phyloP scores from a whole-genome alignment of 92 coral and sea anemone species.

The Micromussa lordhowensis region DNA sequence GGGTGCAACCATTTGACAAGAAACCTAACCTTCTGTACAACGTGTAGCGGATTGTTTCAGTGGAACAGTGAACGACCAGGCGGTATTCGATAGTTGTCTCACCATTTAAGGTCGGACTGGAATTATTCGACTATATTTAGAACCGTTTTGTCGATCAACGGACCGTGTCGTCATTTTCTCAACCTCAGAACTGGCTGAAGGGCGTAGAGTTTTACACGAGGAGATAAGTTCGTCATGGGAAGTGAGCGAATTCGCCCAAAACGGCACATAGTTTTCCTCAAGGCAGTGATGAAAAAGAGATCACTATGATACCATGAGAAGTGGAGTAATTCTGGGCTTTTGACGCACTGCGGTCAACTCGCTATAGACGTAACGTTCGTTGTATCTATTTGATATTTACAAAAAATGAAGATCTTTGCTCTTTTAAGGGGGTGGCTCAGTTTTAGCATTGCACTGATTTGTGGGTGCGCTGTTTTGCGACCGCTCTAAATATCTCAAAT shows the following conservation, averaged over 20 bases:
- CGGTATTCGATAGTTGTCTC: background rate
- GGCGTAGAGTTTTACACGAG: background rate
- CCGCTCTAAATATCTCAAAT: too few species aligned
- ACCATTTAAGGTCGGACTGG: background rate
- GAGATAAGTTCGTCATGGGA: background rate
- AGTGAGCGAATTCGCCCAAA: background rate
- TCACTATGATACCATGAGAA: background rate
- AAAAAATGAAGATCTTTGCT: too few species aligned
- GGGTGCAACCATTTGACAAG: constrained; percentile 67
- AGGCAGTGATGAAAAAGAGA: background rate
- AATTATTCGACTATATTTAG: background rate
- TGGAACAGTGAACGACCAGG: background rate
- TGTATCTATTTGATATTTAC: too few species aligned
- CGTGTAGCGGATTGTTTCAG: constrained; percentile 30
- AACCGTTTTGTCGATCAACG: background rate
- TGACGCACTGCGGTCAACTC: background rate
- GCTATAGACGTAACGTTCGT: background rate
- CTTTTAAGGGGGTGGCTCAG: too few species aligned
- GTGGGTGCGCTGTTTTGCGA: too few species aligned
- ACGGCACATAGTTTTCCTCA: background rate
- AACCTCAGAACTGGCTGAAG: background rate
- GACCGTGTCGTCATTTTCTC: background rate
- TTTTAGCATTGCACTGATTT: too few species aligned
- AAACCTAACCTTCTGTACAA: constrained; percentile 84
- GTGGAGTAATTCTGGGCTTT: background rate